Conservation (phyloP, 2,888 invertebrate species). For the Odontothrips loti region DNA sequence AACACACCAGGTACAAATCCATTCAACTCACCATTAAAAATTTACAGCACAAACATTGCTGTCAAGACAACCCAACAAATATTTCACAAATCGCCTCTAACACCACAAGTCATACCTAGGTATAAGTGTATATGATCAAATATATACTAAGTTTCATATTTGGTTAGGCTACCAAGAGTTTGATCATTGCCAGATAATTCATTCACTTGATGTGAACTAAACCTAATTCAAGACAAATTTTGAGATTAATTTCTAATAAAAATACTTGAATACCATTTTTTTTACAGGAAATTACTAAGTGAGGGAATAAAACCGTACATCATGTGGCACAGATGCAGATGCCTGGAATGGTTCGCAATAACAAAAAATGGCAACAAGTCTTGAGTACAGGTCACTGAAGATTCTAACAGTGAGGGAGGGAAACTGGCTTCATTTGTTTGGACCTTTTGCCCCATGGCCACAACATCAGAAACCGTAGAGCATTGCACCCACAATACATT, state of each 20-base stretch:
- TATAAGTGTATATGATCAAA: neutral
- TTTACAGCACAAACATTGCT: neutral
- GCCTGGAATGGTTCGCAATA: neutral
- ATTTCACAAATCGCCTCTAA: neutral
- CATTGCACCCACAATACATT: neutral
- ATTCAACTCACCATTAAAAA: neutral
- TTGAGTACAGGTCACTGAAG: neutral
- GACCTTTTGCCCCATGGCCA: constrained; percentile 17
- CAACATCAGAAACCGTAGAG: neutral
- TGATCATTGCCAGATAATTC: neutral
- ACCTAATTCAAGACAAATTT: neutral
- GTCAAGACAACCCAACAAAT: neutral
- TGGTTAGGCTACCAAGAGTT: neutral
- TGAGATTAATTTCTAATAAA: neutral
- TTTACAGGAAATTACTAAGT: neutral
- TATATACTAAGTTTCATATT: neutral
- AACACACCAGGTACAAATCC: constrained; percentile 24
- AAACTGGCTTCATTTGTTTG: neutral
- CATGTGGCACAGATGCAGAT: neutral
- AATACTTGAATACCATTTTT: neutral
- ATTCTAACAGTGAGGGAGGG: neutral
- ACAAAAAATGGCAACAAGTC: constrained; percentile 7
- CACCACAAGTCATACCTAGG: neutral
- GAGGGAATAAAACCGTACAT: neutral
- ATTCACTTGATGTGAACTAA: neutral